Base-by-base conservation (phyloP, 2,797 vertebrate species). In the Gymnoscopelus microlampas region DNA sequence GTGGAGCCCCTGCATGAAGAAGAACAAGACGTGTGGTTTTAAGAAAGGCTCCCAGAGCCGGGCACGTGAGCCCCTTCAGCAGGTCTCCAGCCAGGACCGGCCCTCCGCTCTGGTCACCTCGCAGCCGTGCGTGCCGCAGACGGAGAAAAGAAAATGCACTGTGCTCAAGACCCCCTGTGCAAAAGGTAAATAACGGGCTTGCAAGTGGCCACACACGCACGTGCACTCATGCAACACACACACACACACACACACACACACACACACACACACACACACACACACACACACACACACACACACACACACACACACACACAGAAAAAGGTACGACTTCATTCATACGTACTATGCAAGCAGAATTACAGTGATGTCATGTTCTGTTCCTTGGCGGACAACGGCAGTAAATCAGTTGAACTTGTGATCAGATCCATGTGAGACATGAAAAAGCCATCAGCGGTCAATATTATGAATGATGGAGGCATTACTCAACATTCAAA, bases 11-110 rank as follows among this genome's bases (percentile, higher is more conserved):
- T 99, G 98, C 83, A 94, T 94, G 89, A 98, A 97, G 92, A 97
- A 95, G 85, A 95, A 95, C 89, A 97, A 95, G 93, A 94, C 94
- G 55, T 99, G 98, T 75, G 97, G 97, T 80, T 99, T 98, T 91
- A 96, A 95, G 92, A 97, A 95, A 87, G 98, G 97, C 73, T 94
- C 90, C 0, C 95, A 98, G 89, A 94, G 94, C 11, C 91, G 98
- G 53, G 89, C 91, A 0, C 92, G 97, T 26, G 85, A 88, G 69
- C 93, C 96, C 1, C 83, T 95, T 29, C 92, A 92, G 12, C 95
- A 94, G 54, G 88, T 89, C 54, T 91, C 94, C 14, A 88, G 91
- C 0, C 91, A 90, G 1, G 95, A 95, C 5, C 77, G 83, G 35
- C 75, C 85, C 53, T 72, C 81, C 14, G 73, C 87, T 4, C 58